Conservation (phyloP, 1,140 invertebrate genomes). For the Zaprionus davidi region DNA sequence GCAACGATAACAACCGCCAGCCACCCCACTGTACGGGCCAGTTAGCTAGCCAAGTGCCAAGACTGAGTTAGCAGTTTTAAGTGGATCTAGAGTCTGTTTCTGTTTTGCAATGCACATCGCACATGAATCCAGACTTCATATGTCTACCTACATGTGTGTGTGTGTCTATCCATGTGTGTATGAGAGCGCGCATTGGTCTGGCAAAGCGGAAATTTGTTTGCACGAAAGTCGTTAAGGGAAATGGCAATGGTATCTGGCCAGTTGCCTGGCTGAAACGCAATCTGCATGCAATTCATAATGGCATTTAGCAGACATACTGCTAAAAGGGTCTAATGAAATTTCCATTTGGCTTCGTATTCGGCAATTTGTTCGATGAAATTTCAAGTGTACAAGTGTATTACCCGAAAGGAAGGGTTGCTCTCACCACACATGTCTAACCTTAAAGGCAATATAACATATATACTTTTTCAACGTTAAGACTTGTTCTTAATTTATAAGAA, state of each 20-base stretch:
- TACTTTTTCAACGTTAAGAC: background rate
- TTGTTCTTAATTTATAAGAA: background rate
- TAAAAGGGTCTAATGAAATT: conserved; percentile 71
- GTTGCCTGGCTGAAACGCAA: conserved; percentile 36
- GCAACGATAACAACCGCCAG: background rate
- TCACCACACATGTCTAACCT: background rate
- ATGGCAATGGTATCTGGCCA: conserved; percentile 65
- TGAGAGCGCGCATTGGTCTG: conserved; percentile 45
- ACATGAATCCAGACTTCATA: conserved; percentile 26
- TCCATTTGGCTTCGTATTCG: conserved; percentile 56
- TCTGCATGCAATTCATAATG: conserved; percentile 53
- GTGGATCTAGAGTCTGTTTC: conserved; percentile 50
- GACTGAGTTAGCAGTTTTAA: conserved; percentile 72
- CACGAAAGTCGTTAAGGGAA: conserved; percentile 73
- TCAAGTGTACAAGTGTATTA: conserved; percentile 11
- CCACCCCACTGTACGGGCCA: conserved; percentile 6
- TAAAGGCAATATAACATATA: background rate
- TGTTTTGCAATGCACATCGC: conserved; percentile 43
- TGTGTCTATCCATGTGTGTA: conserved; percentile 27
- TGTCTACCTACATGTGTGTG: conserved; percentile 20
- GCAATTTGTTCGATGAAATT: conserved; percentile 31
- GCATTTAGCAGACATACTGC: conserved; percentile 38
- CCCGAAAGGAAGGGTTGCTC: background rate
- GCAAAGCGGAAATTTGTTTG: conserved; percentile 77
- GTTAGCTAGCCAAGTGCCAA: conserved; percentile 37